phyloP scores from a whole-genome alignment of 2,888 invertebrate species.

The Dasysyrphus tricinctus region DNA sequence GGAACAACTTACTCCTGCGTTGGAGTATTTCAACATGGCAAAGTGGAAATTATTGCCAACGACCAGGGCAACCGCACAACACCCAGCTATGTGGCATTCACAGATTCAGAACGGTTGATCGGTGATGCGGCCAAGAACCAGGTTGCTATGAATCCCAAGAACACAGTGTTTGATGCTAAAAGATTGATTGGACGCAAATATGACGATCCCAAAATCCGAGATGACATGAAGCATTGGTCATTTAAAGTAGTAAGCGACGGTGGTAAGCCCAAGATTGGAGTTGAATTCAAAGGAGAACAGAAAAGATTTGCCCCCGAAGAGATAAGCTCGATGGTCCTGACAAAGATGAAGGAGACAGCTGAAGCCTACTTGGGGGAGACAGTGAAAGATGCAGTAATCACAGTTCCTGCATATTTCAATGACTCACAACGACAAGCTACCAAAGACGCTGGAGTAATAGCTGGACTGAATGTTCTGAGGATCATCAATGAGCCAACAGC shows the following conservation, averaged over 20 bases:
- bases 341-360: conserved; percentile 93
- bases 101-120: conserved; percentile 91
- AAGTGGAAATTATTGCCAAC: conserved; percentile 91
- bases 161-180: conserved; percentile 95
- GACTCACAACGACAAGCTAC: conserved; percentile 94
- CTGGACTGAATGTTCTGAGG: conserved; percentile 93
- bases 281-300: conserved; percentile 92
- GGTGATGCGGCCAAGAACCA: conserved; percentile 92
- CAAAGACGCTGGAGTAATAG: conserved; percentile 95
- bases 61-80: conserved; percentile 91
- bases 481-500: conserved; percentile 96
- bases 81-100: conserved; percentile 90
- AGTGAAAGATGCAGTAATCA: conserved; percentile 92
- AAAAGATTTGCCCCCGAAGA: conserved; percentile 95
- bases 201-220: conserved; percentile 92
- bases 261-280: conserved; percentile 91
- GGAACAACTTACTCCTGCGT: conserved; percentile 93
- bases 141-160: conserved; percentile 93
- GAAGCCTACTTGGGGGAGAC: conserved; percentile 92
- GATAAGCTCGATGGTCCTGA: conserved; percentile 94
- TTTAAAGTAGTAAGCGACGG: conserved; percentile 92
- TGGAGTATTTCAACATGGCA: conserved; percentile 90
- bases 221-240: conserved; percentile 96
- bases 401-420: conserved; percentile 94
- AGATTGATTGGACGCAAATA: conserved; percentile 95